Evolutionary conservation across 1,140 invertebrate genomes (phyloP), one percentile per base, ranked within the genome.

Genomic region (Saccostrea cuccullata): DNA sequence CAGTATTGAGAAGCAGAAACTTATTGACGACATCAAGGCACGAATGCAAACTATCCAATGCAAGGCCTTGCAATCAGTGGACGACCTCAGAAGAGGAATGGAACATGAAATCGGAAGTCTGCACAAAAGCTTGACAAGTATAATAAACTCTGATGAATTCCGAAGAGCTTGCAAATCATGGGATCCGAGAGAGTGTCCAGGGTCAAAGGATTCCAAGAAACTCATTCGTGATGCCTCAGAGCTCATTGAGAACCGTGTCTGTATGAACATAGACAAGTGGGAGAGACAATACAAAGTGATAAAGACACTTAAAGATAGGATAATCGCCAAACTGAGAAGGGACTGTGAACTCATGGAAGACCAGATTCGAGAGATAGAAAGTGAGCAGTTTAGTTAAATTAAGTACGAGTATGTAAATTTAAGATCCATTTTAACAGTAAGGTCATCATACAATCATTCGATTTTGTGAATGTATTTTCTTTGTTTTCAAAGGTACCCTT

Each of bases 261-360:
- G 87, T 8, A 20, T 73, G n/a, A 86, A 92, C 26, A 86, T 94
- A n/a, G 89, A 92, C 82, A 83, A 70, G n/a, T 94, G 93, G 93
- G 93, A 93, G 40, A 55, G 36, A 8, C 82, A 92, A n/a, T 89
- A 90, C 23, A 82, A 89, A 30, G 85, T 93, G 17, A 90, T 92
- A 0, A 84, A 17, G 8, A 88, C 84, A 13, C 86, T 93, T 8
- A 93, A 93, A 86, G 67, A 89, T 5, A 92, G 91, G 30, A 91
- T 93, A 6, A 87, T 94, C 12, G 87, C 90, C 6, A 90, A 90
- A 64, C 93, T 93, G 60, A 90, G 92, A 56, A 36, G 87, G 64
- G 90, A 92, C 15, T 92, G 92, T 58, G 91, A 92, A 60, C 87
- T 92, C 0, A 90, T 94, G 89, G 93, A 94, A 82, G 89, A 91